phyloP scores from a whole-genome alignment of 2,888 invertebrate species.

The Caradrina kadenii region DNA sequence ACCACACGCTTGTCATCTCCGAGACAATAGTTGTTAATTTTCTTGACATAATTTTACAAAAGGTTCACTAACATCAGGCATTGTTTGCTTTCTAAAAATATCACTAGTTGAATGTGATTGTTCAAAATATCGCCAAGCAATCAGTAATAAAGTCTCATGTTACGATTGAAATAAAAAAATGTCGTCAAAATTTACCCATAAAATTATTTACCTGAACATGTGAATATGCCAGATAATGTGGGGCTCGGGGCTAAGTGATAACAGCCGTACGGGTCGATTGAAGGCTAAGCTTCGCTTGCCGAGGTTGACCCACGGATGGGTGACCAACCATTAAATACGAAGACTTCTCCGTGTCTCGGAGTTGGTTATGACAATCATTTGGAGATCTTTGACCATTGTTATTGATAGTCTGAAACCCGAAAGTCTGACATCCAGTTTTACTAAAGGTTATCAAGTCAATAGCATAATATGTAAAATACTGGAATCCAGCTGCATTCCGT shows the following conservation, averaged over 20 bases:
- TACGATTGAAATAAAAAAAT: not conserved
- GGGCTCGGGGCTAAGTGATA: not conserved
- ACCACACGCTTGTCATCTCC: slow-evolving; percentile 76
- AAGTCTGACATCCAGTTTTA: not conserved
- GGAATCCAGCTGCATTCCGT: too few relatives aligned
- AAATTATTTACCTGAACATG: too few relatives aligned
- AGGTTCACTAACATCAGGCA: slow-evolving; percentile 41
- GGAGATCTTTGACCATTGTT: not conserved
- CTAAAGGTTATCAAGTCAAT: too few relatives aligned
- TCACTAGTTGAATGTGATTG: not conserved
- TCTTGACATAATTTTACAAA: slow-evolving; percentile 64
- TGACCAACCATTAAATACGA: not conserved
- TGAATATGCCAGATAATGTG: not conserved
- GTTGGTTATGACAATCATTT: too few relatives aligned
- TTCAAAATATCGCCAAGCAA: slow-evolving; percentile 3
- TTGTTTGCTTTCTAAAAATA: slow-evolving; percentile 31
- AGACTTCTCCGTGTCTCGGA: not conserved
- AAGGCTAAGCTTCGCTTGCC: not conserved
- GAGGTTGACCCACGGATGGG: not conserved
- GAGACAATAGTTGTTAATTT: slow-evolving; percentile 68
- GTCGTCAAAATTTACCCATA: too few relatives aligned
- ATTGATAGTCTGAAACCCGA: not conserved
- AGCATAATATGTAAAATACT: too few relatives aligned
- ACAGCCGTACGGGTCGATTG: not conserved
- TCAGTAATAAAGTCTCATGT: not conserved